A percentile compares a stretch with the other conserved stretches of the same genome.
These are phyloP conservation scores for Gavia stellata DNA, from an alignment of 2,113 vertebrate species.

Conservation along the genomic window DNA sequence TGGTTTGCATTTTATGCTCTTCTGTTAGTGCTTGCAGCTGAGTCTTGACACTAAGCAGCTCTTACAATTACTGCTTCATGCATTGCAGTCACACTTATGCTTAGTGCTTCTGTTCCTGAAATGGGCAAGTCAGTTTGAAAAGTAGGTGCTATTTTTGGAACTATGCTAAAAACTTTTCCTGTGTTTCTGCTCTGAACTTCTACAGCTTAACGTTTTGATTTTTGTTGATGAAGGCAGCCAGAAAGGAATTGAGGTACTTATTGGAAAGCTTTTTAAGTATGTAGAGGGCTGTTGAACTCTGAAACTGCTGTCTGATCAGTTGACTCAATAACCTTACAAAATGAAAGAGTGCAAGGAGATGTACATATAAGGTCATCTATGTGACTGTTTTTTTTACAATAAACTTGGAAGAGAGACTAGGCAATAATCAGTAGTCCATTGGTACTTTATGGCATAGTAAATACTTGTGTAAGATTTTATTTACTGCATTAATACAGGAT, in stretches of 20 bases:
- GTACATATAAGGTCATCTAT: background rate
- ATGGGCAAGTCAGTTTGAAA: background rate
- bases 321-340: constrained; percentile 35
- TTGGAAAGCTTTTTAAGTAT: background rate
- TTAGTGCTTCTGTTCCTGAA: background rate
- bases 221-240: background rate
- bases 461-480: constrained; percentile 39
- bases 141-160: background rate
- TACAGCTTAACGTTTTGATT: background rate
- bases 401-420: background rate
- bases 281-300: background rate
- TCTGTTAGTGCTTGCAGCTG: background rate
- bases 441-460: constrained; percentile 14
- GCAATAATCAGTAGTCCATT: background rate
- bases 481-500: constrained; percentile 26
- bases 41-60: background rate
- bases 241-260: background rate
- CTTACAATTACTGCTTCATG: background rate
- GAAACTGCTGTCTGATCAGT: background rate
- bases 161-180: background rate
- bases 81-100: background rate
- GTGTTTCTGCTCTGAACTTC: background rate
- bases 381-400: constrained; percentile 24
- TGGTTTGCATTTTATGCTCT: background rate
- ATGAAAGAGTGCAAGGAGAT: constrained; percentile 2